phyloP scores from a whole-genome alignment of 2,797 vertebrate genomes.

The Cryptoblepharus egeriae region DNA sequence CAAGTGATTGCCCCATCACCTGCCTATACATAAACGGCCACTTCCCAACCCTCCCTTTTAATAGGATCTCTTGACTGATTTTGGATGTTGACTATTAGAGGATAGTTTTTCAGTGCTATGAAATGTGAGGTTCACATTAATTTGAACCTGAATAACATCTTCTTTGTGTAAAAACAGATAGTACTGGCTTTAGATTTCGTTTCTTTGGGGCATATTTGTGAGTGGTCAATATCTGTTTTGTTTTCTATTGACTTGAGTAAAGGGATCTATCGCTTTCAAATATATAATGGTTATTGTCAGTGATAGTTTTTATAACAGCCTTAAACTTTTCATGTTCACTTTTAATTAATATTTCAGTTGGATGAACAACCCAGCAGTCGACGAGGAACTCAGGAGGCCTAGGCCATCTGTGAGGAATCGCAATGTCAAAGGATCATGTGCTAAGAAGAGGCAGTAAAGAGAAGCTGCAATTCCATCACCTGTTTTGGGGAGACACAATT shows the following conservation, averaged over 20 bases:
- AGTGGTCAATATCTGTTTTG: not conserved
- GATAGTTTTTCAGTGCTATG: not conserved
- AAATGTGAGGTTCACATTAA: not conserved
- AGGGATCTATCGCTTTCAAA: not conserved
- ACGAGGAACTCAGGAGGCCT: slow-evolving; percentile 54
- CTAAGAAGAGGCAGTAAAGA: slow-evolving; percentile 80
- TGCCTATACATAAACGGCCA: not conserved
- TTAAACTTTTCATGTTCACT: not conserved
- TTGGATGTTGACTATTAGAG: too few species aligned
- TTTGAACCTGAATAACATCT: not conserved
- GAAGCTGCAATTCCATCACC: too few species aligned
- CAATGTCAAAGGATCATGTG: slow-evolving; percentile 72
- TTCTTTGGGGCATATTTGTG: not conserved
- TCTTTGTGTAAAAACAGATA: not conserved
- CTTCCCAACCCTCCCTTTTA: not conserved
- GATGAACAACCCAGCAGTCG: slow-evolving; percentile 60
- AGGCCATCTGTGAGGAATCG: slow-evolving; percentile 67
- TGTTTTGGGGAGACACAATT: slow-evolving; percentile 68
- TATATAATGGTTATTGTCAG: not conserved
- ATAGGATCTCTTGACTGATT: not conserved
- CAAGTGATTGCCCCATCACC: not conserved
- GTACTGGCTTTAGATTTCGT: not conserved
- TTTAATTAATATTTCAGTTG: slow-evolving; percentile 77
- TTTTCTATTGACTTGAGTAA: too few species aligned
- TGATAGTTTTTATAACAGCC: too few species aligned